A percentile compares a stretch with the other conserved stretches of the same genome.
Evolutionary conservation across 2,113 vertebrate genomes (phyloP).

Genomic region (Neolamprologus hecqui): DNA sequence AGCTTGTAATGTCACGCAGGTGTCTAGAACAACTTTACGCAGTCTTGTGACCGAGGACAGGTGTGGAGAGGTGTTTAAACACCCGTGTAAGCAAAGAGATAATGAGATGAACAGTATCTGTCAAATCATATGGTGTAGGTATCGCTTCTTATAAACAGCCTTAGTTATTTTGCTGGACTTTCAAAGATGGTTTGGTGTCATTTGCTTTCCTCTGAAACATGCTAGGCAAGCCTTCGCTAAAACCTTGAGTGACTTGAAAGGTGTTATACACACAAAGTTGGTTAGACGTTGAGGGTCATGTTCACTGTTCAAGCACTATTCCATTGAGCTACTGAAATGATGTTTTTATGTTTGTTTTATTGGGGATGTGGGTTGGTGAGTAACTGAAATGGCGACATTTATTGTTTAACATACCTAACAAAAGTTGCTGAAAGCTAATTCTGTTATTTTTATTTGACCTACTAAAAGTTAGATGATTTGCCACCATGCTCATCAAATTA

Average conservation of each 20-base stretch:
- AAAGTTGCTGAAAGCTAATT: constrained; percentile 38
- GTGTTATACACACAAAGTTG: constrained; percentile 73
- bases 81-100: constrained; percentile 56
- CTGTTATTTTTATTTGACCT: constrained; percentile 65
- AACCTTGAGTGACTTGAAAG: constrained; percentile 72
- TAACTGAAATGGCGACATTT: constrained; percentile 35
- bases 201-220: constrained; percentile 83
- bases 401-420: constrained; percentile 59
- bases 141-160: constrained; percentile 78
- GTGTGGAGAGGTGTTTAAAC: constrained; percentile 54
- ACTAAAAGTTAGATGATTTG: constrained; percentile 72
- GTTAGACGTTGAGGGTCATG: constrained; percentile 60
- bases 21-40: constrained; percentile 74
- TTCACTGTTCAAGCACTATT: constrained; percentile 79
- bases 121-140: constrained; percentile 80
- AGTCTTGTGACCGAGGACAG: constrained; percentile 65
- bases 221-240: constrained; percentile 69
- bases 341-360: constrained; percentile 46
- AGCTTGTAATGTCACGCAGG: constrained; percentile 71
- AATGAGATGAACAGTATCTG: constrained; percentile 71
- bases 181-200: constrained; percentile 77
- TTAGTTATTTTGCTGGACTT: constrained; percentile 81
- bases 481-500: constrained; percentile 73
- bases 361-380: constrained; percentile 51
- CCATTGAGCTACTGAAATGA: constrained; percentile 81